Evolutionary conservation across 2,797 vertebrate species (phyloP), one percentile per base, ranked within the genome.

Genomic region (Catharus ustulatus): DNA sequence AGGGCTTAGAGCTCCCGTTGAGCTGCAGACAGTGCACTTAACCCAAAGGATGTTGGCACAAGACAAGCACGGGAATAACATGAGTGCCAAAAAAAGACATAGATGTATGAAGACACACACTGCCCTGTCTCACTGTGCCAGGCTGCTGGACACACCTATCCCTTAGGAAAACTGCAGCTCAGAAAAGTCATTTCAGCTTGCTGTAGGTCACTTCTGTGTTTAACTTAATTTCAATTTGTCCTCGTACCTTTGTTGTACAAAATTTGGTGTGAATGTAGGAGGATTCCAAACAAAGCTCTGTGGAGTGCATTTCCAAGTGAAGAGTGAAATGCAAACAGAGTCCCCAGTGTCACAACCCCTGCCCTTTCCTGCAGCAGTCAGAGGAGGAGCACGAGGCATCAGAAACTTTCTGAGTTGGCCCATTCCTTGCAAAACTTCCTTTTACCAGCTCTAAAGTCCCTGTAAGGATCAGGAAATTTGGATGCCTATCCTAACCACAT

Each of bases 31-130:
- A 19, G 29, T 0, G 36, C 40, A 7, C 24, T 66, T 27, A 36
- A 59, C 23, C 29, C 34, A 10, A 19, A 5, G 43, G 58, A 34
- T 17, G 34, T 7, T 22, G 17, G 78, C 51, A n/a, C 17, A 13
- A 18, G 18, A 9, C 9, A 30, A 55, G n/a, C 23, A 4, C 55
- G 40, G 72, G 58, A 52, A 45, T 11, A 58, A 54, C 17, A 1
- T 0, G 5, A 52, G 20, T 11, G 19, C 27, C 24, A 42, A n/a
- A 82, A 58, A 30, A 6, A 40, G 3, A 14, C 8, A 24, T 0
- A 9, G 4, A 43, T 10, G 8, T 1, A 4, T 4, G 36, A 3
- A 54, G 2, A 38, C 29, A 86, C 19, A 54, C 18, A 5, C 15
- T 43, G 49, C 46, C 29, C 77, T 58, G 54, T 24, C 42, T 42